Evolutionary conservation across 2,113 vertebrate genomes (phyloP), one percentile per base, ranked within the genome.

Genomic region (Xyliphius kryptos): DNA sequence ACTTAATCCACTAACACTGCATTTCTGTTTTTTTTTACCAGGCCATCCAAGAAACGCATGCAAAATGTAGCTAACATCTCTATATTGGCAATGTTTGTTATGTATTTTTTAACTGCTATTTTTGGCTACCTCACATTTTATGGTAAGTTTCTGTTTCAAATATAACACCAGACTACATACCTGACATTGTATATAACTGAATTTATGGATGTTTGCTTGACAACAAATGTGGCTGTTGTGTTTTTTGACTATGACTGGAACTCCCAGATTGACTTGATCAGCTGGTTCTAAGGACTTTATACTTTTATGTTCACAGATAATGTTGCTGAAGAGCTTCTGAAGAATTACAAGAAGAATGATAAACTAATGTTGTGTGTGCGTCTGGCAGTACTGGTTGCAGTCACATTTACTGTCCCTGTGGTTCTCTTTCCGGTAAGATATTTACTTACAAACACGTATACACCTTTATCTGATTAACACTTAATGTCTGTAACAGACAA

Each of bases 121-220:
- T 93, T 92, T 52, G 91, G 90, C 37, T 92, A 92, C 66, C 83
- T 91, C 41, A 91, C 90, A 19, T 92, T 91, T 79, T 91, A 86
- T 11, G 82, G 90, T 92, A 82, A 87, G 82, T 32, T 21, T 19
- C 2, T 51, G 36, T 9, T 62, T 32, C 26, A 32, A 5, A 32
- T 2, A 32, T 32, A 32, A 32, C 26, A 32, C 26, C 26, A 32
- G 2, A 32, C 26, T 32, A 2, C 26, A 32, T 32, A 32, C 26
- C 7, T 32, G 26, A 32, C 26, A 32, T 32, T 32, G 26, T 32
- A 32, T 32, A 6, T 32, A 5, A 32, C 7, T 32, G 7, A 32
- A 32, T 32, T 32, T 6, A 32, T 32, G 26, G 26, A 32, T 6
- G 26, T 32, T 32, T 32, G 26, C 26, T 32, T 32, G 26, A 32